Conservation (phyloP, 2,888 invertebrate genomes). For the Ryuthela nishihirai region DNA sequence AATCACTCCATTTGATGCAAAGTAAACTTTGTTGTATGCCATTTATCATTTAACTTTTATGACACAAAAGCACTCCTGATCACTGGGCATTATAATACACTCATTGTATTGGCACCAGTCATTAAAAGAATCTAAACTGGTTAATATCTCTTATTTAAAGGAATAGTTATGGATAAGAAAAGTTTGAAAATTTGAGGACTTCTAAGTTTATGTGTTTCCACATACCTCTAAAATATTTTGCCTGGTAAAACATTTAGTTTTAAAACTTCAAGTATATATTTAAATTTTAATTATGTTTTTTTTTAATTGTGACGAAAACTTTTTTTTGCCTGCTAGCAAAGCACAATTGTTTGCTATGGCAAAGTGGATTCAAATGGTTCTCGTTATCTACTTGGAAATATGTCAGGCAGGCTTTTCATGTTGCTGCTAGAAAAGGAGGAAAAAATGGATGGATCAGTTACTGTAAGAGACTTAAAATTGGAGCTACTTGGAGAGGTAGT, state of each 20-base stretch:
- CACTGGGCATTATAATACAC: too few species aligned
- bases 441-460: conserved; percentile 67
- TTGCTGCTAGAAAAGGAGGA: conserved; percentile 82
- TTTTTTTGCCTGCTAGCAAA: conserved; percentile 61
- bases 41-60: too few species aligned
- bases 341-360: conserved; percentile 91
- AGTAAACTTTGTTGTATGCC: too few species aligned
- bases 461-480: conserved; percentile 87
- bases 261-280: too few species aligned
- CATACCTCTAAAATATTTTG: not conserved
- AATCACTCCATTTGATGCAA: too few species aligned
- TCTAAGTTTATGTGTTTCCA: not conserved
- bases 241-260: not conserved
- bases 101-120: too few species aligned
- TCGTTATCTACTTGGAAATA: conserved; percentile 87
- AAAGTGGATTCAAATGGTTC: conserved; percentile 86
- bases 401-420: conserved; percentile 94
- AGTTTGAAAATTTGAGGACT: not conserved
- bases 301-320: not conserved
- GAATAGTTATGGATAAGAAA: too few species aligned
- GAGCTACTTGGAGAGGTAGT: conserved; percentile 74
- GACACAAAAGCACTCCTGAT: too few species aligned
- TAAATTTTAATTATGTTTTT: too few species aligned
- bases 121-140: too few species aligned
- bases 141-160: too few species aligned